phyloP scores from a whole-genome alignment of 1,140 invertebrate genomes.

The Halesus radiatus region DNA sequence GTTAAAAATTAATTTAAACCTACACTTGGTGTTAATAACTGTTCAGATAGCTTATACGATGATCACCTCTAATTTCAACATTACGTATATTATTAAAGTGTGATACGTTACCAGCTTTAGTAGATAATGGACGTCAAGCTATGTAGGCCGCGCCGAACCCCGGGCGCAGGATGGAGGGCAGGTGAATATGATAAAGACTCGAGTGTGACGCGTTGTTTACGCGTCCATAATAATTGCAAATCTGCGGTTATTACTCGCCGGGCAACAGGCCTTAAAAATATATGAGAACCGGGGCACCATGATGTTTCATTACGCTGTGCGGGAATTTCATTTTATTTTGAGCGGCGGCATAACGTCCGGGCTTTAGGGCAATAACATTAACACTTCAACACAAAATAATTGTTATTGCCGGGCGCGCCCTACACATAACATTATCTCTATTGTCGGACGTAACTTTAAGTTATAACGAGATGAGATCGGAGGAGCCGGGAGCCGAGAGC shows the following conservation, averaged over 20 bases:
- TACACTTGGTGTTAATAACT: no score
- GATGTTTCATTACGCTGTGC: slow-evolving; percentile 44
- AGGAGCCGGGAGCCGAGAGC: neutral
- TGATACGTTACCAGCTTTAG: no score
- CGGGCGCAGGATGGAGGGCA: neutral
- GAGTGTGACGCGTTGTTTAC: slow-evolving; percentile 31
- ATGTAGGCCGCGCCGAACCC: no score
- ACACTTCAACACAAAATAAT: slow-evolving; percentile 58
- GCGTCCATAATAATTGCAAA: slow-evolving; percentile 55
- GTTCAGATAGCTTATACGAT: no score
- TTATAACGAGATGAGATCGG: slow-evolving; percentile 54
- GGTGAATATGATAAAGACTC: neutral
- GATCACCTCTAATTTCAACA: no score
- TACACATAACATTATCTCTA: slow-evolving; percentile 50
- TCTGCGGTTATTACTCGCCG: slow-evolving; percentile 53
- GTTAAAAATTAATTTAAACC: no score
- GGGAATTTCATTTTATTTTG: slow-evolving; percentile 55
- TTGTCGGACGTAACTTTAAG: slow-evolving; percentile 53
- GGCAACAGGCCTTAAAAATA: slow-evolving; percentile 49
- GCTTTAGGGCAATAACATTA: slow-evolving; percentile 54
- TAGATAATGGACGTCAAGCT: no score
- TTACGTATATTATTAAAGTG: no score
- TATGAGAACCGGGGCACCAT: slow-evolving; percentile 44
- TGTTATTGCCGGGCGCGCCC: slow-evolving; percentile 52
- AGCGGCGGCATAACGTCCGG: slow-evolving; percentile 36